These are phyloP conservation scores for Tangara arthus DNA, from an alignment of 2,797 vertebrate species.

Conservation along the genomic window DNA sequence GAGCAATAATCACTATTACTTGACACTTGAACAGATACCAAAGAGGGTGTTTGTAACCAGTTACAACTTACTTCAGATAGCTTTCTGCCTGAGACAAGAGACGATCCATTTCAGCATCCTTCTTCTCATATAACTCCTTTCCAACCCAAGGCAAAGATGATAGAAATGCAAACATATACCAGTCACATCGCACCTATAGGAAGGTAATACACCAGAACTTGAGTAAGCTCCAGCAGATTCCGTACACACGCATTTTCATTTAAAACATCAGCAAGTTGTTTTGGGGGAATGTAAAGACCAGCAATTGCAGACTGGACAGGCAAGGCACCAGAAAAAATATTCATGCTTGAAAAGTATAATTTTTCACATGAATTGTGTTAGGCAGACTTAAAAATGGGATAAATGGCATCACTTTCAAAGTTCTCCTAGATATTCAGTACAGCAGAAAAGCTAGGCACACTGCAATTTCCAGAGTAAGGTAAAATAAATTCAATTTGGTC, in stretches of 20 bases:
- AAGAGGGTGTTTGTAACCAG: not conserved
- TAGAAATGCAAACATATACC: conserved; percentile 93
- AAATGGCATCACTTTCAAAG: not conserved
- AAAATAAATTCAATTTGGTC: not conserved
- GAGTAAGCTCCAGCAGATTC: not conserved
- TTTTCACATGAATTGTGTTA: not conserved
- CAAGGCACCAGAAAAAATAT: accelerated
- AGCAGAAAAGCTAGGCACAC: not conserved
- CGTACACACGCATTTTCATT: not conserved
- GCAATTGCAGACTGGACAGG: not conserved
- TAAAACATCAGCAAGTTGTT: not conserved
- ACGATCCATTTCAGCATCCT: conserved; percentile 97
- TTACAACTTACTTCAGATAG: conserved; percentile 89
- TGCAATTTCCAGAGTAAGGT: not conserved
- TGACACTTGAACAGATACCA: not conserved
- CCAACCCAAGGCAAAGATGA: conserved; percentile 97
- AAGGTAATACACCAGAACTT: not conserved
- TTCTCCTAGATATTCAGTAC: not conserved
- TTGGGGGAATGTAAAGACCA: not conserved
- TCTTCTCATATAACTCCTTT: conserved; percentile 97
- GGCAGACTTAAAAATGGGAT: not conserved
- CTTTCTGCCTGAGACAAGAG: conserved; percentile 92
- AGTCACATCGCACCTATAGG: conserved; percentile 91
- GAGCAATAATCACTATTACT: not conserved
- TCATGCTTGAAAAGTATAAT: not conserved